phyloP scores from a whole-genome alignment of 2,797 vertebrate genomes.

The Hirundo rustica region DNA sequence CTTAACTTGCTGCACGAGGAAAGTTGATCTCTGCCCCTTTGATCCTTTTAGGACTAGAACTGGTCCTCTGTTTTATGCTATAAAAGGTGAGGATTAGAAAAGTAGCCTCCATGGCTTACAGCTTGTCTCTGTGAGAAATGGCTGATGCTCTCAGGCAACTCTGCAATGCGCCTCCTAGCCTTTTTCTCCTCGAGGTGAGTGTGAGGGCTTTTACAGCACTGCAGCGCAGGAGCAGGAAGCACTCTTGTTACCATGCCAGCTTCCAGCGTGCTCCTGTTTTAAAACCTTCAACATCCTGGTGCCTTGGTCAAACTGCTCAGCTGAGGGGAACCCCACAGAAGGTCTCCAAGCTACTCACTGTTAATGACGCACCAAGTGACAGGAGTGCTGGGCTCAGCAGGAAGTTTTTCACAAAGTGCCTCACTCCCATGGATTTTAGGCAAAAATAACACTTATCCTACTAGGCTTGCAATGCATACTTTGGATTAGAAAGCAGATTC shows the following conservation, averaged over 20 bases:
- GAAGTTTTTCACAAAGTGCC: background rate
- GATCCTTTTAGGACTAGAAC: background rate
- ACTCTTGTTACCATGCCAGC: background rate
- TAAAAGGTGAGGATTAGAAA: background rate
- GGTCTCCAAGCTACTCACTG: accelerated
- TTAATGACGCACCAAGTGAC: no score
- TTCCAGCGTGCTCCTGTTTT: background rate
- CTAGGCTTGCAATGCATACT: background rate
- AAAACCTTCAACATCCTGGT: background rate
- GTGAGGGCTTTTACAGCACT: background rate
- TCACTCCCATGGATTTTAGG: background rate
- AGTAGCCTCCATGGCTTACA: background rate
- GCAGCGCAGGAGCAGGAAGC: background rate
- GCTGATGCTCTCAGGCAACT: background rate
- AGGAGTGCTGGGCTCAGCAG: background rate
- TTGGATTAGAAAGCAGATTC: background rate
- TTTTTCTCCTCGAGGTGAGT: background rate
- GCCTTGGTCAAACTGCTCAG: background rate
- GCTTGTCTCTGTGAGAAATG: background rate
- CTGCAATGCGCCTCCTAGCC: background rate
- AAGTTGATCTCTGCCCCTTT: slow-evolving; percentile 7
- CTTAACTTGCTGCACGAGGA: background rate
- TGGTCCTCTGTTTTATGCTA: background rate
- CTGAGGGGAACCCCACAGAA: accelerated
- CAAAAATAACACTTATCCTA: background rate